Evolutionary conservation across 2,888 invertebrate species (phyloP), one percentile per base, ranked within the genome.

Genomic region (Nezara viridula): DNA sequence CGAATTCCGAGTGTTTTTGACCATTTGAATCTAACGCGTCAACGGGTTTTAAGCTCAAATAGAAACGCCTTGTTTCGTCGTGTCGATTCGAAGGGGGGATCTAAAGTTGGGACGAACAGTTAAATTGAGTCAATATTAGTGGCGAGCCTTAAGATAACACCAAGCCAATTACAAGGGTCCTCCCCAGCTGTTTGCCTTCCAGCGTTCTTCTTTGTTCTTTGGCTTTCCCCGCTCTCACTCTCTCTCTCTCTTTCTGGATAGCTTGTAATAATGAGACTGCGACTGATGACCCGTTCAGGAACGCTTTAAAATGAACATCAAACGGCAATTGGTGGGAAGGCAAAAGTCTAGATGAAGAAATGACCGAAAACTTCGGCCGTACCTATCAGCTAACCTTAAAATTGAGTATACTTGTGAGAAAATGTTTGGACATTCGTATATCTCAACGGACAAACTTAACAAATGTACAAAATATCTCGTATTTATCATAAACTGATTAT

Each of bases 121-220:
- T 86, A 86, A 86, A 86, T 86, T 52, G 86, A 86, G 86, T 86
- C 86, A 86, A 86, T 86, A 86, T 86, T 86, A 52, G 86, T 37
- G 86, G 86, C 86, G 55, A 55, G 86, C 86, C 86, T 86, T 86
- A 86, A 27, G 86, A 86, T 86, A 86, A 86, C 86, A 86, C 55
- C 37, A 86, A 86, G 86, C 55, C 52, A 86, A 86, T 86, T 86
- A 86, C 86, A 86, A 52, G 50, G 52, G 86, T 37, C 49, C 40
- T 21, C 10, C 4, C 6, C 77, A 77, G 77, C 77, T 40, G 40
- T 37, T 77, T 21, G 77, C 21, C 40, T 77, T 12, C 40, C 24
- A 24, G 19, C 9, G 21, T 3, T 7, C 40, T 32, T 44, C 77
- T 77, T 77, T 77, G 77, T 77, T 77, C 77, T 77, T 77, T 44